phyloP scores from a whole-genome alignment of 2,888 invertebrate species.

The Oasisia sp. region DNA sequence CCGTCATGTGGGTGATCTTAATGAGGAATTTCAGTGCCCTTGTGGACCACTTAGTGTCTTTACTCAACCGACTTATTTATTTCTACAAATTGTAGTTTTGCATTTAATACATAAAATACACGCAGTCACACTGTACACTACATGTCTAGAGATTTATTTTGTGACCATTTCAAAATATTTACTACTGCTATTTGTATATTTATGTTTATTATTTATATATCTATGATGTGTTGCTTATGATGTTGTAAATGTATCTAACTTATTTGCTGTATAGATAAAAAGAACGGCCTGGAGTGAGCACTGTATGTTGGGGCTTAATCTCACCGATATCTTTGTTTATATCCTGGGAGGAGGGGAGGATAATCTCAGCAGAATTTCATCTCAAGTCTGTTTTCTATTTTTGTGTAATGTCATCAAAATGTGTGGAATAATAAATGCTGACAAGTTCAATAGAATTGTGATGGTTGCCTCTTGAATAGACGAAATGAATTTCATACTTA shows the following conservation, averaged over 20 bases:
- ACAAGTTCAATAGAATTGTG: not conserved
- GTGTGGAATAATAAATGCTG: not conserved
- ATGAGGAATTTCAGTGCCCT: not conserved
- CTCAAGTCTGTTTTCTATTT: not conserved
- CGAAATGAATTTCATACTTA: not conserved
- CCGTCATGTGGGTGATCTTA: not conserved
- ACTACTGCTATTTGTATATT: not conserved
- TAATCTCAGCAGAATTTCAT: not conserved
- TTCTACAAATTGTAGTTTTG: not conserved
- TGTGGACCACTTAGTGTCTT: not conserved
- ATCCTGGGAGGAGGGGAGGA: not conserved
- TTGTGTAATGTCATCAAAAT: not conserved
- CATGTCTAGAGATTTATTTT: not conserved
- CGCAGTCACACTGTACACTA: not conserved
- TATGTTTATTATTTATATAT: constrained; percentile 3
- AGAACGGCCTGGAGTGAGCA: not conserved
- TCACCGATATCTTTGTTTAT: not conserved
- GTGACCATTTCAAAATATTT: not conserved
- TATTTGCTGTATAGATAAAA: not conserved
- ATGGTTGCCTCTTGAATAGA: not conserved
- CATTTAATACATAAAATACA: not conserved
- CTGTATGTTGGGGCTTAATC: not conserved
- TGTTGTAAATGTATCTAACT: not conserved
- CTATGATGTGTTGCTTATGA: not conserved
- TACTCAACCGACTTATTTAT: not conserved